phyloP scores from a whole-genome alignment of 2,113 vertebrate species.

The Rhinichthys klamathensis region DNA sequence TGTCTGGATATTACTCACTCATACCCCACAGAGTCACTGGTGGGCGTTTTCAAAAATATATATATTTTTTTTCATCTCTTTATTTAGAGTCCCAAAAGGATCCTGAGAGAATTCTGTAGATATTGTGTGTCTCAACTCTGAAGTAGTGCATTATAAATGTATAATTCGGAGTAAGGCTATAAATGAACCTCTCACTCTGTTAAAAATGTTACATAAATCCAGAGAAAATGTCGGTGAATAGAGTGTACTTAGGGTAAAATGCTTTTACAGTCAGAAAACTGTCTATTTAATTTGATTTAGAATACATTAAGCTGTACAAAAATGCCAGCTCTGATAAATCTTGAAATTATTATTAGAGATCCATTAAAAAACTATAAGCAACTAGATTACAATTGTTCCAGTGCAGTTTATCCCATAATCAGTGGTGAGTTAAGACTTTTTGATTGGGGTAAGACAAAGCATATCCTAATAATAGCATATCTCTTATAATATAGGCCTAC shows the following conservation, averaged over 20 bases:
- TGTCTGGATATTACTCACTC: constrained; percentile 27
- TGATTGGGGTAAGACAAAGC: no score
- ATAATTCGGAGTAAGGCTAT: constrained; percentile 28
- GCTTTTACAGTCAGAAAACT: constrained; percentile 23
- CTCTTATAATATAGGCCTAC: no score
- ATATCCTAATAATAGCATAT: no score
- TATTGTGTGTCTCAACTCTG: not conserved
- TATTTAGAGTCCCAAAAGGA: not conserved
- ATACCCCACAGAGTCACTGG: not conserved
- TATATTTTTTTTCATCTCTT: not conserved
- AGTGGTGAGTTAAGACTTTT: not conserved
- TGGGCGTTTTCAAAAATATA: constrained; percentile 6
- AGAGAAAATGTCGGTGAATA: not conserved
- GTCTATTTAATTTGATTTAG: constrained; percentile 17
- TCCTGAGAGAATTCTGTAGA: constrained; percentile 2
- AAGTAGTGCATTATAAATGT: constrained; percentile 34
- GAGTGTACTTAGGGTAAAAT: constrained; percentile 16
- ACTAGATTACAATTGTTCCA: not conserved
- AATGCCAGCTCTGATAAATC: not conserved
- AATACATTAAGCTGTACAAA: constrained; percentile 8
- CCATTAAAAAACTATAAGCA: not conserved
- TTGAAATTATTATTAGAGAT: not conserved
- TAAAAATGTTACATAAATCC: constrained; percentile 19
- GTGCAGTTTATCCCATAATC: not conserved
- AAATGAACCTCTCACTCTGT: constrained; percentile 20